Evolutionary conservation across 1,140 invertebrate species (phyloP).

Genomic region (Whitmania pigra): DNA sequence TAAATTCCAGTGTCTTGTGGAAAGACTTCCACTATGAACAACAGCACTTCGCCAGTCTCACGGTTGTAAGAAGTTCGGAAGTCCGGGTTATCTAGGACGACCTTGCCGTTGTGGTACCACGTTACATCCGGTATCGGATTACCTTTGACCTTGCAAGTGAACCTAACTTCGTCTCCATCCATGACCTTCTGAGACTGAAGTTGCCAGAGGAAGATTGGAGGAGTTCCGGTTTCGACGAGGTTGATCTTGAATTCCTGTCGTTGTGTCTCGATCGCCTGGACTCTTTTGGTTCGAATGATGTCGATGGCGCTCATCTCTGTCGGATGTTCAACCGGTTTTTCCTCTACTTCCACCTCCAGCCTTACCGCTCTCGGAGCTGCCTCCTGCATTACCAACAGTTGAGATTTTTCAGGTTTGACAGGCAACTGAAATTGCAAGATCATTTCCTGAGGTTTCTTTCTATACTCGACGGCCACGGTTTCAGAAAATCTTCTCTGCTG

Average conservation of each 20-base stretch:
- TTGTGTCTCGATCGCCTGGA: slow-evolving; percentile 22
- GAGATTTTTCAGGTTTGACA: slow-evolving; percentile 15
- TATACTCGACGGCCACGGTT: slow-evolving; percentile 23
- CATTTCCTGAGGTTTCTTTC: slow-evolving; percentile 17
- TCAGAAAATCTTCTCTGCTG: slow-evolving; percentile 24
- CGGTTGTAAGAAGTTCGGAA: slow-evolving; percentile 21
- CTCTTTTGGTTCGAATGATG: slow-evolving; percentile 14
- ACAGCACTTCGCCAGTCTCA: slow-evolving; percentile 19
- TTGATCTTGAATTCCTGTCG: slow-evolving; percentile 20
- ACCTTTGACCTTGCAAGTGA: slow-evolving; percentile 38
- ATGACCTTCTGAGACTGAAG: slow-evolving; percentile 65
- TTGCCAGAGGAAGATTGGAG: slow-evolving; percentile 61
- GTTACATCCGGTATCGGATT: slow-evolving; percentile 47
- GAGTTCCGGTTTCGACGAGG: slow-evolving; percentile 43
- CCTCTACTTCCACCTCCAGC: slow-evolving; percentile 22
- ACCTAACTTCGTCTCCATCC: slow-evolving; percentile 74
- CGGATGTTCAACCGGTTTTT: slow-evolving; percentile 9
- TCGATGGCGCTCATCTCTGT: slow-evolving; percentile 20
- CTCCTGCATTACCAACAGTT: slow-evolving; percentile 18
- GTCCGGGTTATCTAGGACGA: slow-evolving; percentile 47
- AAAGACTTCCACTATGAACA: slow-evolving; percentile 40
- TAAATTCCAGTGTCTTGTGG: slow-evolving; percentile 75
- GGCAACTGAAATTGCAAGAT: slow-evolving; percentile 19
- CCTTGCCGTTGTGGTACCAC: slow-evolving; percentile 67
- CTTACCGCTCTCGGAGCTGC: slow-evolving; percentile 19